These are phyloP conservation scores for Mustela nigripes DNA, from an alignment of 2,113 vertebrate genomes.

Conservation along the genomic window DNA sequence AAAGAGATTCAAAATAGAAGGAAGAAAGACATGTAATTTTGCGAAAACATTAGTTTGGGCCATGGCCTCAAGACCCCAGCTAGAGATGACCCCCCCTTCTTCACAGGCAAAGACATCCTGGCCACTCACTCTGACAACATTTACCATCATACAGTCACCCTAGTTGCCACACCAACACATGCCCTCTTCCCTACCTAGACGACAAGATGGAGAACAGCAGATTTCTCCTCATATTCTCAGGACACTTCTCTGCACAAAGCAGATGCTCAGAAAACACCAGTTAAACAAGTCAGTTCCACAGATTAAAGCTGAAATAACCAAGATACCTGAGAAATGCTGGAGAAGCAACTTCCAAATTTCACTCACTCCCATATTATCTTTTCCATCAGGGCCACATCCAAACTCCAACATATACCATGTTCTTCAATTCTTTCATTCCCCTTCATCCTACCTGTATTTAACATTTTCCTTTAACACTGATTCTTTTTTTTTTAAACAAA, in stretches of 20 bases:
- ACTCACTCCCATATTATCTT: background rate
- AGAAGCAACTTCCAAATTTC: background rate
- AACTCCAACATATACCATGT: background rate
- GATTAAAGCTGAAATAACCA: background rate
- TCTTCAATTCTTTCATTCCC: background rate
- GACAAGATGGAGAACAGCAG: background rate
- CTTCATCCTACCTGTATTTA: background rate
- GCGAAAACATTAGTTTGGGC: background rate
- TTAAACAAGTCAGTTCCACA: background rate
- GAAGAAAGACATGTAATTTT: background rate
- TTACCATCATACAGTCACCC: no score
- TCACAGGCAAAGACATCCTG: background rate
- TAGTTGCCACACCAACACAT: background rate
- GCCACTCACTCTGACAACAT: background rate
- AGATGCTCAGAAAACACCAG: background rate
- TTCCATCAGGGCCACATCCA: background rate
- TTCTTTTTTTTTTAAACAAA: background rate
- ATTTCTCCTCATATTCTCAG: background rate
- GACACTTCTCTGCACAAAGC: background rate
- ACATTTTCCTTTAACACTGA: conserved; percentile 40
- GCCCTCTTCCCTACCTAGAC: background rate
- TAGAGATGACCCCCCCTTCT: background rate
- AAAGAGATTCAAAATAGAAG: background rate
- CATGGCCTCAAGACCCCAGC: background rate
- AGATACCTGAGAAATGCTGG: background rate